These are phyloP conservation scores for Eolophus roseicapilla DNA, from an alignment of 2,113 vertebrate species.

Conservation along the genomic window DNA sequence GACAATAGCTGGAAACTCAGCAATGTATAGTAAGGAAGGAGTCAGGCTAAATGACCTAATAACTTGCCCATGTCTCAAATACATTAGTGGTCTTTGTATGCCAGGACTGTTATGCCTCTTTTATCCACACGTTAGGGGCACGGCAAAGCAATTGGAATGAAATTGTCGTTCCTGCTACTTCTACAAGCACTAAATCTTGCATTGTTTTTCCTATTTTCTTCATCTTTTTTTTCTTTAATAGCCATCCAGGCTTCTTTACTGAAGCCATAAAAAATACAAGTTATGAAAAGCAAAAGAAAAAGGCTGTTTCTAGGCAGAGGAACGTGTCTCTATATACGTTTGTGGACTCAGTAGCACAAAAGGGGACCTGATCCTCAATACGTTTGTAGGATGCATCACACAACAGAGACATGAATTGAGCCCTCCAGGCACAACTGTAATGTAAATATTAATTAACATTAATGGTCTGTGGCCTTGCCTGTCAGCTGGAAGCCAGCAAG, in stretches of 20 bases:
- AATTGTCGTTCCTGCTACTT: not conserved
- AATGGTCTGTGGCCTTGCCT: slow-evolving; percentile 41
- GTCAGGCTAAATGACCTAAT: not conserved
- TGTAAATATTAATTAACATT: slow-evolving; percentile 70
- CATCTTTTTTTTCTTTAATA: slow-evolving; percentile 28
- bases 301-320: slow-evolving; percentile 7
- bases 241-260: slow-evolving; percentile 36
- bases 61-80: not conserved
- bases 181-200: slow-evolving; percentile 33
- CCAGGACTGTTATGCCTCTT: not conserved
- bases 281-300: slow-evolving; percentile 34
- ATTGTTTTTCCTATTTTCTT: slow-evolving; percentile 52
- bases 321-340: not conserved
- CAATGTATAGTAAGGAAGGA: not conserved
- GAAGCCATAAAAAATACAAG: slow-evolving; percentile 40
- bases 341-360: not conserved
- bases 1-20: not conserved
- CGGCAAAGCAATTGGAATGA: not conserved
- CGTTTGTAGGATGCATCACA: not conserved
- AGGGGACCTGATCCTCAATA: not conserved
- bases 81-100: not conserved
- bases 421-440: slow-evolving; percentile 49
- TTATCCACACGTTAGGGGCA: not conserved
- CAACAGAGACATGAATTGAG: not conserved
- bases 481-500: slow-evolving; percentile 49